Conservation (phyloP, 2,888 invertebrate genomes). For the Pyralis farinalis region DNA sequence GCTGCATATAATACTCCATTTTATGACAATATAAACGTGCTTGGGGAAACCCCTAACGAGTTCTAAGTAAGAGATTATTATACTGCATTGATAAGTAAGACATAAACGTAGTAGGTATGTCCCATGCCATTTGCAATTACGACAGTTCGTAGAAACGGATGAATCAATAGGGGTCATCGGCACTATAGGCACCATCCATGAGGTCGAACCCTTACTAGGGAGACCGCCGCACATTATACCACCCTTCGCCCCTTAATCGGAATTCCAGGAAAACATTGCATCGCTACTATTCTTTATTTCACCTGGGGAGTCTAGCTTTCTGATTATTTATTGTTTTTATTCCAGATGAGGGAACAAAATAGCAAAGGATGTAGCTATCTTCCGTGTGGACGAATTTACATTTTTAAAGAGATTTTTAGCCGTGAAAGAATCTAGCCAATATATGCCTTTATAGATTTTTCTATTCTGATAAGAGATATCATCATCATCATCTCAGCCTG, state of each 20-base stretch:
- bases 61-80: constrained; percentile 26
- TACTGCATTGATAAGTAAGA: constrained; percentile 25
- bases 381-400: too few relatives aligned
- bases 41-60: constrained; percentile 10
- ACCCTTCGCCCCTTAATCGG: constrained; percentile 50
- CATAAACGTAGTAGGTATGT: constrained; percentile 14
- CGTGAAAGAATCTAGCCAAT: too few relatives aligned
- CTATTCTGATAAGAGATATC: too few relatives aligned
- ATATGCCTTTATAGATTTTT: too few relatives aligned
- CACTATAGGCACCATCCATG: constrained; percentile 70
- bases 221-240: constrained; percentile 62
- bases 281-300: constrained; percentile 54
- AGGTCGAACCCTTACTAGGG: constrained; percentile 69
- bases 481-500: too few relatives aligned
- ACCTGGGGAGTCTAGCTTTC: constrained; percentile 35
- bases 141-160: constrained; percentile 59
- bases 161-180: constrained; percentile 78
- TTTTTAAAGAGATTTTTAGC: too few relatives aligned
- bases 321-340: constrained; percentile 28
- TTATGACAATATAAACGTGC: neutral
- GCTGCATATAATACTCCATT: too few relatives aligned
- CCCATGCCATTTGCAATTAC: constrained; percentile 61
- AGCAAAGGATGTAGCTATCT: neutral
- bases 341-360: constrained; percentile 7
- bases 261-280: constrained; percentile 66